Base-by-base conservation (phyloP, 2,797 vertebrate species). In the Sebastes itinus region DNA sequence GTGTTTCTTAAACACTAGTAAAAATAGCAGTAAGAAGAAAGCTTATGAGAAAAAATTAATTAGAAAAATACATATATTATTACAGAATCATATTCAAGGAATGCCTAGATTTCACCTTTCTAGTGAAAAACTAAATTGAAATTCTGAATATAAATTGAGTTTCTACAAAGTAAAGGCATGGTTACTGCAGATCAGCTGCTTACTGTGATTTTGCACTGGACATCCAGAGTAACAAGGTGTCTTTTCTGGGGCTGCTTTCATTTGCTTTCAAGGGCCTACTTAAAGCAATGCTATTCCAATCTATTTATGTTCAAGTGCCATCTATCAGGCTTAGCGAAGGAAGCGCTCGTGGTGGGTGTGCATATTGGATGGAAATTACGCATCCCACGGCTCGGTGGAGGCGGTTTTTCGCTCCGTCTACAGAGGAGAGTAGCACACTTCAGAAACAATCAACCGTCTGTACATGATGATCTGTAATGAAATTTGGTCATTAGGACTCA, bases 221-320 rank as follows among this genome's bases (percentile, higher is more conserved):
- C 72, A 62, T 75, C 62, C 72, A 73, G 60, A 78, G 58, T 16
- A 52, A 72, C 75, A 72, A 75, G 78, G 56, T 82, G 74, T 88
- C 77, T 79, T 80, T 87, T 72, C 85, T 78, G 65, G 63, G 18
- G 83, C 75, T 69, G 84, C 83, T 87, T 80, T 85, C 80, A 87
- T 94, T 88, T 75, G 63, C 14, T 87, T 93, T 93, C 55, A 77
- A 93, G 92, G 72, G 69, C 82, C 89, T 33, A 78, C 90, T 93
- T 70, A 33, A 20, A 86, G 81, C 83, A 68, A 52, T 75, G 86
- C 86, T 87, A 67, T 86, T 92, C 82, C 87, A 84, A 82, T 93
- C 91, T 94, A 92, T 93, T 94, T 91, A 84, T 91, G 89, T 89
- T 93, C 78, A 82, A 94, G 93, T 86, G 88, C 81, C 87, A 90